phyloP scores from a whole-genome alignment of 2,113 vertebrate species.

The Gobiocypris rarus region DNA sequence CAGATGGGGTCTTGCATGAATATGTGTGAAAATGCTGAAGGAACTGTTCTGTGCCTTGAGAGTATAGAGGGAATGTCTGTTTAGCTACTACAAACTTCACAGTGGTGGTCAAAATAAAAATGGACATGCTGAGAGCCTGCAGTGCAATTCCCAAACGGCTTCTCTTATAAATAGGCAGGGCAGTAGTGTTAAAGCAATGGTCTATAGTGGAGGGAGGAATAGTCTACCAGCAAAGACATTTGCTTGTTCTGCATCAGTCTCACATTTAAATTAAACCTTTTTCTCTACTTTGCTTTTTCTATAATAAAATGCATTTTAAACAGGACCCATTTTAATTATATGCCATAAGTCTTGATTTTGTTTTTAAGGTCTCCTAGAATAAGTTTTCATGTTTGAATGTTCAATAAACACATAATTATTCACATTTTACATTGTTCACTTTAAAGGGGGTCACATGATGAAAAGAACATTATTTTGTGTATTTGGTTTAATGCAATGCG shows the following conservation, averaged over 20 bases:
- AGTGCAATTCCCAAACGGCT: conserved; percentile 14
- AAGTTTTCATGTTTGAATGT: too few species aligned
- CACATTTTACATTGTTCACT: too few species aligned
- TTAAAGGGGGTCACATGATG: too few species aligned
- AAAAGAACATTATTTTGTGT: too few species aligned
- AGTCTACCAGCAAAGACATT: neutral
- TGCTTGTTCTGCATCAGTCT: neutral
- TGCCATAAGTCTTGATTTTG: too few species aligned
- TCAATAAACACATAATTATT: too few species aligned
- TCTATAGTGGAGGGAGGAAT: neutral
- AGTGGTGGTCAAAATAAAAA: conserved; percentile 29
- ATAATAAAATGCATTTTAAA: neutral
- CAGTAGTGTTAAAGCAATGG: neutral
- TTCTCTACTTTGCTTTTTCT: too few species aligned
- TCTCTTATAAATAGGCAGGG: conserved; percentile 9
- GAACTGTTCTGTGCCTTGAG: neutral
- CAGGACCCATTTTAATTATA: too few species aligned
- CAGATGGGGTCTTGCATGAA: neutral
- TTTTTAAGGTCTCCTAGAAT: too few species aligned
- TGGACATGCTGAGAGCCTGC: neutral
- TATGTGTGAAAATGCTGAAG: conserved; percentile 1
- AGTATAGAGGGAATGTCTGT: neutral
- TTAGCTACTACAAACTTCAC: conserved; percentile 8
- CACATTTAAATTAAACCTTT: neutral
- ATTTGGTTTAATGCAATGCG: too few species aligned